These are phyloP conservation scores for Monopterus albus DNA, from an alignment of 2,113 vertebrate genomes.

Conservation along the genomic window DNA sequence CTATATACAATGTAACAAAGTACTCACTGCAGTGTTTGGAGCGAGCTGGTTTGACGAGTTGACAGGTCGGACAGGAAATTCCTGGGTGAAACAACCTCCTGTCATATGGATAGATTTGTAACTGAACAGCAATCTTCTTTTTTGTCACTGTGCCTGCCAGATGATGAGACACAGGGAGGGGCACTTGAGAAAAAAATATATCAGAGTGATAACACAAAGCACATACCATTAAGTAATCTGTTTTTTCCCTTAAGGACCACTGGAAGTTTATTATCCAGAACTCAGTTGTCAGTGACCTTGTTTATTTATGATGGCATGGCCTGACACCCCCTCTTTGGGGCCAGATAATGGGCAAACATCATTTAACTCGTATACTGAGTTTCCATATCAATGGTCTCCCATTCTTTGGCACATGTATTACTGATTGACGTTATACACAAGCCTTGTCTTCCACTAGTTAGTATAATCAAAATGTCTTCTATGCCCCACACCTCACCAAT, in stretches of 20 bases:
- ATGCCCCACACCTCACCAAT: no score
- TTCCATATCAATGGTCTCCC: no score
- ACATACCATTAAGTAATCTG: no score
- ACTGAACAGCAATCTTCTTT: slow-evolving; percentile 78
- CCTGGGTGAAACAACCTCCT: slow-evolving; percentile 85
- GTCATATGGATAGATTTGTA: slow-evolving; percentile 87
- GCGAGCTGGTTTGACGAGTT: slow-evolving; percentile 89
- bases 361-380: no score
- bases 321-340: no score
- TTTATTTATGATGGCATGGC: no score
- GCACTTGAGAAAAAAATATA: neutral
- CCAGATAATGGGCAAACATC: no score
- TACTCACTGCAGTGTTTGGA: slow-evolving; percentile 94
- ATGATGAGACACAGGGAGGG: neutral
- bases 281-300: neutral
- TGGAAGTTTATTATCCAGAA: neutral
- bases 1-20: neutral
- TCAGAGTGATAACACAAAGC: neutral
- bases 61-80: slow-evolving; percentile 85
- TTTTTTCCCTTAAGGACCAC: no score
- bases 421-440: no score
- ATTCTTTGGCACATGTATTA: no score
- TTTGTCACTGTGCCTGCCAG: slow-evolving; percentile 87
- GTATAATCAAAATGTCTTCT: no score
- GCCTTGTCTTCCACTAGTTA: no score